Evolutionary conservation across 53 echinoderm and acorn worm genomes (phyloP).

Genomic region (Temnopleurus reevesii): DNA sequence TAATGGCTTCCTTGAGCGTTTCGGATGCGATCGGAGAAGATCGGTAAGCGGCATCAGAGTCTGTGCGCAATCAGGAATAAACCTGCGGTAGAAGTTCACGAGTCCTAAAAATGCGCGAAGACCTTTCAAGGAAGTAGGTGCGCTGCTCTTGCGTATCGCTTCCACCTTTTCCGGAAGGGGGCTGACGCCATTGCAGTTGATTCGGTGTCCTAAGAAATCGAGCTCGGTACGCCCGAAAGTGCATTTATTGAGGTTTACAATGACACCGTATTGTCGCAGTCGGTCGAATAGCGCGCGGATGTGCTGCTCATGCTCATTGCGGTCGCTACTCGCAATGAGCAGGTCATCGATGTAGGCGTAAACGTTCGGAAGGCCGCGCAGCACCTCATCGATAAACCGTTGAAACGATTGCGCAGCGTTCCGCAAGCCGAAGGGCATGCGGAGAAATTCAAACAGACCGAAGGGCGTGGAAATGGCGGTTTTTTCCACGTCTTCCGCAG

Average conservation of each 20-base stretch:
- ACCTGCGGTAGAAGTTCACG: no score
- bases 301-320: conserved; percentile 40
- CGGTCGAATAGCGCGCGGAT: conserved; percentile 48
- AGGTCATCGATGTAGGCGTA: conserved; percentile 66
- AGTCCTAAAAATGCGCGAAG: no score
- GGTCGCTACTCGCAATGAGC: conserved; percentile 23
- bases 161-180: no score
- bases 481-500: no score
- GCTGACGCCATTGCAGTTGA: no score
- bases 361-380: conserved; percentile 25
- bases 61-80: no score
- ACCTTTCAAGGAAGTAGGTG: no score
- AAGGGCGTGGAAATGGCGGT: no score
- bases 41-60: no score
- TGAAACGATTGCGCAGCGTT: conserved; percentile 66
- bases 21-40: neutral
- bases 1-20: no score
- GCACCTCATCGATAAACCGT: conserved; percentile 57
- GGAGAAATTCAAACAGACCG: conserved; percentile 61
- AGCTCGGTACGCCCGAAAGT: conserved; percentile 3
- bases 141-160: no score
- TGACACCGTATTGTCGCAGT: conserved; percentile 51
- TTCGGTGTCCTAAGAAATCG: no score
- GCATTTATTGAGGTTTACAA: conserved; percentile 58
- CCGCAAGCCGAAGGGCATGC: conserved; percentile 70